A percentile compares a stretch with the other conserved stretches of the same genome.
Conservation (phyloP, 2,797 vertebrate species). For the Adrianichthys oophorus region DNA sequence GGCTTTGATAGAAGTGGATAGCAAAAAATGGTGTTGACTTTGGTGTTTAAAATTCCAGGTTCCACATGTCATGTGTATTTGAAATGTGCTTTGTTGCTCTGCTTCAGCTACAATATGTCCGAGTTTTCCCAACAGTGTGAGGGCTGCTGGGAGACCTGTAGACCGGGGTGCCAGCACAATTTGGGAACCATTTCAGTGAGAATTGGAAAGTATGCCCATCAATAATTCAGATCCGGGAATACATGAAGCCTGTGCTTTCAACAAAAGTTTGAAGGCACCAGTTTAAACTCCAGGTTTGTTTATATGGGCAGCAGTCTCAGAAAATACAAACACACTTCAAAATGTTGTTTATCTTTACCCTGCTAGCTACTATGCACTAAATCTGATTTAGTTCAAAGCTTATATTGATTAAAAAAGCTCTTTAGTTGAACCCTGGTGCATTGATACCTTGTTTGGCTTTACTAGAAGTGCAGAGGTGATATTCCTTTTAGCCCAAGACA, state of each 20-base stretch:
- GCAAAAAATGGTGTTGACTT: slow-evolving; percentile 43
- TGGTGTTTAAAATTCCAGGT: slow-evolving; percentile 49
- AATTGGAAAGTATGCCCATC: slow-evolving; percentile 75
- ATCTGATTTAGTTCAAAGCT: slow-evolving; percentile 1
- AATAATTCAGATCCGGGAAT: slow-evolving; percentile 79
- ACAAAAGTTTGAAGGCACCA: slow-evolving; percentile 65
- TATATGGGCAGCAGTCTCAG: slow-evolving; percentile 21
- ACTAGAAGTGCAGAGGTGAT: slow-evolving; percentile 41
- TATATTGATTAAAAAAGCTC: slow-evolving; percentile 13
- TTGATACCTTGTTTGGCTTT: slow-evolving; percentile 62
- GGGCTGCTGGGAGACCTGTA: slow-evolving; percentile 70
- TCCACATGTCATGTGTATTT: slow-evolving; percentile 73
- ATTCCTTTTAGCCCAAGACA: slow-evolving; percentile 37
- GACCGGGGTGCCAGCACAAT: slow-evolving; percentile 76
- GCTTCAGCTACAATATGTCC: slow-evolving; percentile 67
- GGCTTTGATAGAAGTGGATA: slow-evolving; percentile 51
- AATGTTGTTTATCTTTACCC: slow-evolving; percentile 18
- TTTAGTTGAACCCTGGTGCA: slow-evolving; percentile 10
- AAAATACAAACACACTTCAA: slow-evolving; percentile 31
- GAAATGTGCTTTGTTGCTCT: slow-evolving; percentile 71
- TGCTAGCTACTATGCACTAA: background rate
- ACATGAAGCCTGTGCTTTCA: slow-evolving; percentile 67
- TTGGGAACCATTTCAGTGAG: slow-evolving; percentile 80
- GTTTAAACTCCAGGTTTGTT: slow-evolving; percentile 46
- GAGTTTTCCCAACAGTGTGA: slow-evolving; percentile 68